Conservation (phyloP, 2,888 invertebrate genomes). For the Tribolium freemani region DNA sequence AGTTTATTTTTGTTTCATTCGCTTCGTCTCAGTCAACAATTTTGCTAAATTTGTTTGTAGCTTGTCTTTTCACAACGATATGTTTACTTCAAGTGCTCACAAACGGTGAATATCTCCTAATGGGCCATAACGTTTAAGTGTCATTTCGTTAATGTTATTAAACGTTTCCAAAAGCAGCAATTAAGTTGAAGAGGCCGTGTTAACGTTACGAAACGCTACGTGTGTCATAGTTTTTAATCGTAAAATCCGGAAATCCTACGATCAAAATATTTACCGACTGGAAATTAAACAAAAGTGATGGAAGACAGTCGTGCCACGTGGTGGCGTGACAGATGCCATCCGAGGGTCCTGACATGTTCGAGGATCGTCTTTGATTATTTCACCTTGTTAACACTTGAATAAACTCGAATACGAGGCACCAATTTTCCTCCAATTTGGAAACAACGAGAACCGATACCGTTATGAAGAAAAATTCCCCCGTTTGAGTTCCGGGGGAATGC, state of each 20-base stretch:
- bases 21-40: constrained; percentile 12
- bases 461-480: constrained; percentile 18
- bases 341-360: not conserved
- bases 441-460: constrained; percentile 23
- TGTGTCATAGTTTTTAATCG: constrained; percentile 21
- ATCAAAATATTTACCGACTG: constrained; percentile 24
- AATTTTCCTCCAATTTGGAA: constrained; percentile 25
- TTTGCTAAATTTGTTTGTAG: constrained; percentile 9
- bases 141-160: constrained; percentile 42
- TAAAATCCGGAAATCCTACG: constrained; percentile 22
- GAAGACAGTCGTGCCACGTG: constrained; percentile 35
- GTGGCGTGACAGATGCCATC: constrained; percentile 28
- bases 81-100: constrained; percentile 29
- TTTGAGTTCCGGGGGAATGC: constrained; percentile 7
- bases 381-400: constrained; percentile 26
- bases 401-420: constrained; percentile 25
- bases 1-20: constrained; percentile 23
- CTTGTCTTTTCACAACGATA: not conserved
- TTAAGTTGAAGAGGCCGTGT: constrained; percentile 43
- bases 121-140: constrained; percentile 40
- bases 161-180: constrained; percentile 39
- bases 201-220: constrained; percentile 37
- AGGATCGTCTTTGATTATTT: constrained; percentile 9
- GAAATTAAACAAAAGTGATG: constrained; percentile 38
- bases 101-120: constrained; percentile 32